Evolutionary conservation across 1,140 invertebrate species (phyloP), one percentile per base, ranked within the genome.

Genomic region (Drosophila kanapiae): DNA sequence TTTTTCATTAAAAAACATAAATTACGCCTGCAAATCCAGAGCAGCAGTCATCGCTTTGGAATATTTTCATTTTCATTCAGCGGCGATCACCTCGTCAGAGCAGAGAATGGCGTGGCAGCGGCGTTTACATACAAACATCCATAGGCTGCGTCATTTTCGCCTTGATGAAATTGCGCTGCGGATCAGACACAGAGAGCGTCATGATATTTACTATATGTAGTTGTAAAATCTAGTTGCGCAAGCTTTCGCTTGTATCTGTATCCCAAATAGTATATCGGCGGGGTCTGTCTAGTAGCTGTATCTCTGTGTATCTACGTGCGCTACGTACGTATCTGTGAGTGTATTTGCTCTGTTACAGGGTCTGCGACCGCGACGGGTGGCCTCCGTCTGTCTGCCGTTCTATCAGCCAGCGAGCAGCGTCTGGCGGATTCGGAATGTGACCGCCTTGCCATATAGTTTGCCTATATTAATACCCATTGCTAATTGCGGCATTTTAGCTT

Each of bases 171-270:
- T 69, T 77, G 75, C 75, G 63, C 63, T 74, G 74, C 61, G 51
- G 35, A 63, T 56, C 64, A 67, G 58, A 59, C 70, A 59, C 33
- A 35, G 69, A 60, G 69, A 60, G 64, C 69, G 64, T 72, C 76
- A 68, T 75, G 76, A 82, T 79, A 70, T 75, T 75, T 74, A 78
- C 82, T 60, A 29, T 31, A 29, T 37, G 61, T 80, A 31, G 42
- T 61, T 85, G 82, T 85, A 78, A 81, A 75, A 75, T 86, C 65
- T 82, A 65, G 77, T 76, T 87, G 76, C 83, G 80, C 83, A 87
- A 87, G 84, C 75, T 53, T 75, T 78, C 61, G 75, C 33, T 31
- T 74, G 56, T 51, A 60, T 71, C 54, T 74, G 54, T 74, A 43
- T 60, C 67, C 49, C 29, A 29, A 56, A 56, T 56, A 40, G 53